Evolutionary conservation across 2,888 invertebrate species (phyloP).

Genomic region (Lochmaea capreae): DNA sequence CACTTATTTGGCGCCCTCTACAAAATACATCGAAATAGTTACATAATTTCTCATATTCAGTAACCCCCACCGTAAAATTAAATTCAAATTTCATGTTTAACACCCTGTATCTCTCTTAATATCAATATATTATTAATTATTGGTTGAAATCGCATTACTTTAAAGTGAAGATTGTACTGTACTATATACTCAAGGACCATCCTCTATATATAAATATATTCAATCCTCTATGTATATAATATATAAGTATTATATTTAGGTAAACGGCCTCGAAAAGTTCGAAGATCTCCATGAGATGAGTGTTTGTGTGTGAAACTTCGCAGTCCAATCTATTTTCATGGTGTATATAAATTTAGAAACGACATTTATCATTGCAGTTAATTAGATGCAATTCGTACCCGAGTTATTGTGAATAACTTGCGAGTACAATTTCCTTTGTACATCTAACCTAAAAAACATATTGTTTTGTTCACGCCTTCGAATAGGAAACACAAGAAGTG

Average conservation of each 20-base stretch:
- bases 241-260: slow-evolving; percentile 23
- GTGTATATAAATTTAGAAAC: slow-evolving; percentile 25
- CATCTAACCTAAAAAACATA: background rate
- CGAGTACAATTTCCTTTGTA: slow-evolving; percentile 2
- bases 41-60: too few species aligned
- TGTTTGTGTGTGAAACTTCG: slow-evolving; percentile 26
- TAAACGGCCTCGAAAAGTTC: slow-evolving; percentile 34
- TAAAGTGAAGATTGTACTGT: too few species aligned
- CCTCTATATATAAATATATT: background rate
- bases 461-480: background rate
- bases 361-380: slow-evolving; percentile 26
- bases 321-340: slow-evolving; percentile 32
- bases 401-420: slow-evolving; percentile 6
- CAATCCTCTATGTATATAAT: background rate
- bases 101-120: too few species aligned
- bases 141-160: too few species aligned
- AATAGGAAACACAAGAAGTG: background rate
- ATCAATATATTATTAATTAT: too few species aligned
- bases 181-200: too few species aligned
- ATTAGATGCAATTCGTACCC: slow-evolving; percentile 22
- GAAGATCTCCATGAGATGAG: slow-evolving; percentile 18
- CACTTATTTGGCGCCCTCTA: too few species aligned
- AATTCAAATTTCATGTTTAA: too few species aligned
- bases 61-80: too few species aligned
- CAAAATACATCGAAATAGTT: too few species aligned